Evolutionary conservation across 2,113 vertebrate genomes (phyloP).

Genomic region (Rhinoptilus africanus): DNA sequence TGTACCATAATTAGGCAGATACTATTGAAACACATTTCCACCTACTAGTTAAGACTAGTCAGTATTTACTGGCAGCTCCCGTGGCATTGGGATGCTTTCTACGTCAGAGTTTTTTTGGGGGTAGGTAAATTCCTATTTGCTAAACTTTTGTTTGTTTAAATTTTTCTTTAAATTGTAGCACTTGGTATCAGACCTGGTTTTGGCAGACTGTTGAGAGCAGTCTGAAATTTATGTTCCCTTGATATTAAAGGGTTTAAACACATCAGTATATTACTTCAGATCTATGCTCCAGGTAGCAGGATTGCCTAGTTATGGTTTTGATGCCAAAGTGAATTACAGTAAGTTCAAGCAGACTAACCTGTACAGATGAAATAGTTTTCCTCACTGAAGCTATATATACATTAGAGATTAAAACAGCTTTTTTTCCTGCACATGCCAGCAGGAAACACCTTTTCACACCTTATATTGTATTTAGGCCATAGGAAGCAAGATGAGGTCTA

Average conservation of each 20-base stretch:
- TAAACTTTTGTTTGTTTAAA: not conserved
- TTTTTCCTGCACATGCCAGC: not conserved
- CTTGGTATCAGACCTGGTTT: not conserved
- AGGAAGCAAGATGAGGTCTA: not conserved
- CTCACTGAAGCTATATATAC: not conserved
- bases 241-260: not conserved
- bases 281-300: not conserved
- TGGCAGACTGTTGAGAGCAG: not conserved
- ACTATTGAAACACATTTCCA: not conserved
- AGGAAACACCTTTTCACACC: not conserved
- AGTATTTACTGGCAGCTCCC: not conserved
- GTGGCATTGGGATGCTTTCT: not conserved
- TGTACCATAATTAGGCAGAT: not conserved
- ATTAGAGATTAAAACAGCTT: not conserved
- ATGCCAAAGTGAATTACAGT: not conserved
- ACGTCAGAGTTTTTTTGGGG: not conserved
- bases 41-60: not conserved
- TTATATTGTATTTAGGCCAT: not conserved
- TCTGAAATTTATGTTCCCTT: not conserved
- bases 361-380: not conserved
- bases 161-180: not conserved
- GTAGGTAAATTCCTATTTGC: not conserved
- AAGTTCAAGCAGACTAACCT: not conserved
- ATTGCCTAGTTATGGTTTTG: not conserved
- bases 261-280: not conserved